A percentile compares a stretch with the other conserved stretches of the same genome.
Conservation (phyloP, 2,113 vertebrate genomes). For the Accipiter cooperii region DNA sequence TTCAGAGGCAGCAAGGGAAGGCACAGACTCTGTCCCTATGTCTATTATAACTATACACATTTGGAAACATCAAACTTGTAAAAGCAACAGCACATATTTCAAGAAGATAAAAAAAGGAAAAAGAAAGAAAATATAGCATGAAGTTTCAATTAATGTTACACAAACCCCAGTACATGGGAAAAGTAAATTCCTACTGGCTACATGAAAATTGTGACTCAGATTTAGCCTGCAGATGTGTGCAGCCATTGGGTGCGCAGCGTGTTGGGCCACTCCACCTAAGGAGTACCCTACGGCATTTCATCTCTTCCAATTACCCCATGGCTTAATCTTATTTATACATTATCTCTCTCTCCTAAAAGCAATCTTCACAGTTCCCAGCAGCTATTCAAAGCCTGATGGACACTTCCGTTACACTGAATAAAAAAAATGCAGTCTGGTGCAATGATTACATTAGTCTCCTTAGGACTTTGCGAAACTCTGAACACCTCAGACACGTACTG, state of each 20-base stretch:
- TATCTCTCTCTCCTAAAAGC: not conserved
- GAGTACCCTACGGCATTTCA: not conserved
- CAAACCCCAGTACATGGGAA: not conserved
- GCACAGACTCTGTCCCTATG: not conserved
- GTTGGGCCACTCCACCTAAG: rapidly evolving
- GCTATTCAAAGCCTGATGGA: not conserved
- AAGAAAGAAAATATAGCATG: not conserved
- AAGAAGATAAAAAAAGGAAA: not conserved
- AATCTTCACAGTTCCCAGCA: not conserved
- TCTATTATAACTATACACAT: not conserved
- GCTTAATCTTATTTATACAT: not conserved
- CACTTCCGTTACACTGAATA: not conserved
- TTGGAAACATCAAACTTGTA: not conserved
- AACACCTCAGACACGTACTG: rapidly evolving
- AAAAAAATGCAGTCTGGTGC: not conserved
- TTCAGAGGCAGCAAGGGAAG: not conserved
- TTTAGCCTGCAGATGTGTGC: not conserved
- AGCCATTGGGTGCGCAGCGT: not conserved
- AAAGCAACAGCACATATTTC: not conserved
- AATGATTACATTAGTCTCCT: not conserved
- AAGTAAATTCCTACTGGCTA: not conserved
- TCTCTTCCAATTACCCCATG: not conserved
- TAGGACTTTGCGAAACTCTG: not conserved
- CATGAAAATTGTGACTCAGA: not conserved
- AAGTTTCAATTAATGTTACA: not conserved